Base-by-base conservation (phyloP, 1,140 invertebrate species). In the Drosophila tsacasi region DNA sequence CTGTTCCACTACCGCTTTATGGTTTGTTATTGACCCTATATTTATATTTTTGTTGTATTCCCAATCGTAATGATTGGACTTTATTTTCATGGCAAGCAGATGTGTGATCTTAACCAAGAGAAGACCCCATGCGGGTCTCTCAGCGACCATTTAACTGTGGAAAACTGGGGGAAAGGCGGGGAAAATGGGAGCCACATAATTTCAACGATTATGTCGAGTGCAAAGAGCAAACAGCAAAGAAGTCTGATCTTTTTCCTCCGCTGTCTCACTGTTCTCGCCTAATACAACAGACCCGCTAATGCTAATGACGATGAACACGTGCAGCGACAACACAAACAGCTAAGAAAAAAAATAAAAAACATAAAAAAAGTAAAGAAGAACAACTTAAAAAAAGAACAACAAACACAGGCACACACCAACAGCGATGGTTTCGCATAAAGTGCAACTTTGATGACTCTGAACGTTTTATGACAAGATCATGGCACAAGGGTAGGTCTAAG, bases 391-490 rank as follows among this genome's bases (percentile, higher is more conserved):
- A 35, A 60, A 57, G 54, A 60, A 62, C 57, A 69, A 58, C 59
- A 68, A 59, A 59, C 37, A 61, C 19, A 27, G 46, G 19, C 42
- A 9, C 19, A 50, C 60, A 68, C 27, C 58, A 61, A 30, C 81
- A 63, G 30, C 35, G 71, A 89, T 76, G 71, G 75, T 84, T 89
- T 89, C 84, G 85, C 85, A 89, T 89, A 90, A 90, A 89, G 84
- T 90, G 84, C 85, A 89, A 89, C 84, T 90, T 89, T 90, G 84
- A 89, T 89, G 84, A 81, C 75, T 87, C 67, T 90, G 84, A 89
- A 79, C 85, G 84, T 89, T 89, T 89, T 89, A 89, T 85, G 85
- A 89, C 85, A 85, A 89, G 85, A 89, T 90, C 85, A 79, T 72
- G 54, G 67, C 46, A 50, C n/a, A 54, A 15, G 54, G 54, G 69